Conservation (phyloP, 2,113 vertebrate genomes). For the Paracanthobrama guichenoti region DNA sequence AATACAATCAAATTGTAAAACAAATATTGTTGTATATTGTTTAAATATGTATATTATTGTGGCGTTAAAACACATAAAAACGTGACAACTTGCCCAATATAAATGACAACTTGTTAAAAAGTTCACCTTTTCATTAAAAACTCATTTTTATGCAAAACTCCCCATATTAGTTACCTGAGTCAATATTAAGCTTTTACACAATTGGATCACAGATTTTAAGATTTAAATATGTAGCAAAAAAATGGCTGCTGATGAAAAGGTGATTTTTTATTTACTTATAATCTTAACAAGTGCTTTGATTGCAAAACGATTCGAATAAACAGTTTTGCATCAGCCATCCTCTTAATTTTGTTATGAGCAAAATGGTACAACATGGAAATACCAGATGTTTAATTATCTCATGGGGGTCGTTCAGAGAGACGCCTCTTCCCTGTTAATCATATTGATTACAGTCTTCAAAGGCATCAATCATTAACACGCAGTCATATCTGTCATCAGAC, state of each 20-base stretch:
- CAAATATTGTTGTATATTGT: too few species aligned
- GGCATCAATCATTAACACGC: conserved; percentile 65
- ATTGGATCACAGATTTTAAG: neutral
- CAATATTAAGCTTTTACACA: too few species aligned
- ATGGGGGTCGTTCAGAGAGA: conserved; percentile 41
- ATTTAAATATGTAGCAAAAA: neutral
- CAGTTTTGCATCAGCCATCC: neutral
- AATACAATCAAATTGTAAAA: neutral
- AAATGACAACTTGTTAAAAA: too few species aligned
- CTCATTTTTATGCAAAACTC: neutral
- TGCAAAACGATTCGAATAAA: conserved; percentile 7
- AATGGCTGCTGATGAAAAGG: neutral
- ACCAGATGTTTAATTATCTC: conserved; percentile 34
- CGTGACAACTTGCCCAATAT: too few species aligned
- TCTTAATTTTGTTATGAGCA: conserved; percentile 16
- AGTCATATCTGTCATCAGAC: conserved; percentile 64
- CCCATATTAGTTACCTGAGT: neutral
- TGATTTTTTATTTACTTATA: neutral
- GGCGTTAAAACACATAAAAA: too few species aligned
- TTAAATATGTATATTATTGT: neutral
- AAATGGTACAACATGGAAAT: conserved; percentile 29
- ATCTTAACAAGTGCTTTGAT: neutral
- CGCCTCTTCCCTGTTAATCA: conserved; percentile 62
- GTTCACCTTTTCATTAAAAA: too few species aligned
- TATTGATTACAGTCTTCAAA: conserved; percentile 57